Conservation (phyloP, 2,113 vertebrate species). For the Cyprinodon tularosa region DNA sequence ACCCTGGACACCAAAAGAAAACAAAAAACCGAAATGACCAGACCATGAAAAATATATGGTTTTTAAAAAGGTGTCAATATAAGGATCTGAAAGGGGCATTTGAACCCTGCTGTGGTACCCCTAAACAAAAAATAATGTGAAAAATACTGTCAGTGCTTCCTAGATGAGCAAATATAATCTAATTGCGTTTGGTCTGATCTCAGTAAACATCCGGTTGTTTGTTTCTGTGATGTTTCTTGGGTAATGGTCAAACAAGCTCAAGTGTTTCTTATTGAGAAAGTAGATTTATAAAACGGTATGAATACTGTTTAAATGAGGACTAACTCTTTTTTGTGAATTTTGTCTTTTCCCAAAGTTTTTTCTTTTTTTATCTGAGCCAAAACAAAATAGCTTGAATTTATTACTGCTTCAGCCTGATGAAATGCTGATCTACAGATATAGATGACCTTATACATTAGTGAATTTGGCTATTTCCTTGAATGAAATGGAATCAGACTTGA, state of each 20-base stretch:
- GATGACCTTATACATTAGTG: neutral
- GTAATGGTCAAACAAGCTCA: neutral
- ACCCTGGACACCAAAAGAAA: too few relatives aligned
- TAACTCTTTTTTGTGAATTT: neutral
- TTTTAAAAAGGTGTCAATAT: too few relatives aligned
- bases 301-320: neutral
- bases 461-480: neutral
- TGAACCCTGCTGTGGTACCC: too few relatives aligned
- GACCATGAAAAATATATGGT: too few relatives aligned
- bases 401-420: neutral
- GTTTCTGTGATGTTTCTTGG: neutral
- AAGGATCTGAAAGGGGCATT: too few relatives aligned
- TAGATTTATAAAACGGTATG: neutral
- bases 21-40: too few relatives aligned
- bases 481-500: neutral
- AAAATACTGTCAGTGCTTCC: neutral
- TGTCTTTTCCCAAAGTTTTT: neutral
- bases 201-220: neutral
- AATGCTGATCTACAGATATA: neutral
- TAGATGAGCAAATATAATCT: neutral
- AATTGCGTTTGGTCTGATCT: neutral
- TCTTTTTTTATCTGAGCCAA: neutral
- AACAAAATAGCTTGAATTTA: neutral
- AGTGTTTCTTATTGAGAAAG: neutral
- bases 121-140: too few relatives aligned